Conservation (phyloP, 64 coral and sea anemone genomes). For the Trachythela sp. region DNA sequence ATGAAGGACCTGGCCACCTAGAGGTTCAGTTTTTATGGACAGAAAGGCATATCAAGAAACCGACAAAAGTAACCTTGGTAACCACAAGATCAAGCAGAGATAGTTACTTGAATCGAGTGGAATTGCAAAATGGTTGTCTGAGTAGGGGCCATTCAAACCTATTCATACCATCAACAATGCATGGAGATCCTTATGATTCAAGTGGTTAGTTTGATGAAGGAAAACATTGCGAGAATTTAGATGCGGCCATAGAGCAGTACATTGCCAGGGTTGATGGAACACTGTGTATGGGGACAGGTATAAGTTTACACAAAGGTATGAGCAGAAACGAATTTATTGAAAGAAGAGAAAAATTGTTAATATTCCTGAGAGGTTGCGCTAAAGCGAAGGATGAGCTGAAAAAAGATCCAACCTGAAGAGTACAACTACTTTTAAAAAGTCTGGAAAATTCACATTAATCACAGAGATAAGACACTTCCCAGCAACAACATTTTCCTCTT, state of each 20-base stretch:
- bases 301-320: conserved; percentile 57
- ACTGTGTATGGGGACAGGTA: conserved; percentile 47
- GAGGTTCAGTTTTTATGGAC: conserved; percentile 47
- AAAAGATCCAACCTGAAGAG: too few relatives aligned
- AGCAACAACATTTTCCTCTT: too few relatives aligned
- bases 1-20: conserved; percentile 24
- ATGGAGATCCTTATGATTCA: conserved; percentile 39
- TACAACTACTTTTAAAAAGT: too few relatives aligned
- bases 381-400: conserved; percentile 40
- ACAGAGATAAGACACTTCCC: too few relatives aligned
- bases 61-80: conserved; percentile 12
- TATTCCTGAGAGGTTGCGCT: conserved; percentile 48
- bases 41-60: neutral
- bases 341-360: conserved; percentile 21
- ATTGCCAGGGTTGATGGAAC: conserved; percentile 41
- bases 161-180: conserved; percentile 64
- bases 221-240: neutral
- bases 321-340: neutral
- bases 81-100: conserved; percentile 32
- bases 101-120: conserved; percentile 45
- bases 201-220: neutral
- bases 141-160: conserved; percentile 50
- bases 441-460: too few relatives aligned
- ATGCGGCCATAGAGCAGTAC: conserved; percentile 55
- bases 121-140: conserved; percentile 67